Percentiles rank a stretch among this genome's conserved stretches.
These are phyloP conservation scores for Leiothrix lutea DNA, from an alignment of 2,113 vertebrate species.

Conservation along the genomic window DNA sequence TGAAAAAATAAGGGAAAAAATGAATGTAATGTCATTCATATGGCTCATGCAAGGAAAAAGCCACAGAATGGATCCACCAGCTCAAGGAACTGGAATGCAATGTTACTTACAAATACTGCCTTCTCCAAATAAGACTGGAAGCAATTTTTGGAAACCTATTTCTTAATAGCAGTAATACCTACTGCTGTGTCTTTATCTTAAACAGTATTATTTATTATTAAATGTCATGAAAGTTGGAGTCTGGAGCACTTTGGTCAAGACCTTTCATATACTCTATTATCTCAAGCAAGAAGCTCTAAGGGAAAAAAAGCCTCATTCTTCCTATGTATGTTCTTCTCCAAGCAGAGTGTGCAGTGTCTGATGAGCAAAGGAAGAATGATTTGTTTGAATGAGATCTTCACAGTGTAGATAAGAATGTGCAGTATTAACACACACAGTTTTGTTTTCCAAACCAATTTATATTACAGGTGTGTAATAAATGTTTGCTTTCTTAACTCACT, in stretches of 20 bases:
- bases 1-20: neutral
- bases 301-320: neutral
- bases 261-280: neutral
- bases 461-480: neutral
- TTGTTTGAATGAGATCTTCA: neutral
- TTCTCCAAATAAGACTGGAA: neutral
- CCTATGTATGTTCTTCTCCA: neutral
- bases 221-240: neutral
- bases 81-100: neutral
- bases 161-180: neutral
- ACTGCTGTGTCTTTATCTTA: neutral
- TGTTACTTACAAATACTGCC: neutral
- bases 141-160: neutral
- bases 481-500: neutral
- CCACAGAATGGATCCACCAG: neutral
- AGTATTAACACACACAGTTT: neutral
- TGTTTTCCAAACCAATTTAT: neutral
- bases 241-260: neutral
- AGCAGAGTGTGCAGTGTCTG: neutral
- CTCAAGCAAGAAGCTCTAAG: neutral
- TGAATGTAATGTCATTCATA: neutral
- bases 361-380: neutral
- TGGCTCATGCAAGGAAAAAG: neutral
- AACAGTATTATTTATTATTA: neutral
- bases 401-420: neutral